phyloP scores from a whole-genome alignment of 1,140 invertebrate species.

The Harlomillsia oculata region DNA sequence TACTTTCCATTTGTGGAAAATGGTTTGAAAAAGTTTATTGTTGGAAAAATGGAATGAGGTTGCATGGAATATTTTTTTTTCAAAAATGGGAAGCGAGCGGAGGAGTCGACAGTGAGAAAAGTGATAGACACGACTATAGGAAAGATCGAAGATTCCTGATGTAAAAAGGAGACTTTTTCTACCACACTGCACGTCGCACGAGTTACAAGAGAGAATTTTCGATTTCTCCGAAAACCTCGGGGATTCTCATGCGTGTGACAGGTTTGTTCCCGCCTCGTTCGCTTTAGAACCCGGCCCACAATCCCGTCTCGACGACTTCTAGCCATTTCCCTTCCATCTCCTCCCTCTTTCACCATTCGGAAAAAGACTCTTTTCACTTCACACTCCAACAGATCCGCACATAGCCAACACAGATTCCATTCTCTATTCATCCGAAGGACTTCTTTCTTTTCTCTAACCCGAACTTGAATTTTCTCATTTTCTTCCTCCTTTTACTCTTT shows the following conservation, averaged over 20 bases:
- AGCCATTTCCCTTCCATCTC: neutral
- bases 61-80: no score
- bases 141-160: neutral
- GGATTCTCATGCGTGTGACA: slow-evolving; percentile 8
- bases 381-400: no score
- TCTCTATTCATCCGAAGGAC: neutral
- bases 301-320: neutral
- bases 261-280: slow-evolving; percentile 6
- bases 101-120: no score
- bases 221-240: neutral
- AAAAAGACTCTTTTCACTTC: no score
- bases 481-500: neutral
- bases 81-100: no score
- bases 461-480: neutral
- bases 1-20: no score
- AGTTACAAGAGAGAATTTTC: no score
- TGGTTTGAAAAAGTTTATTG: no score
- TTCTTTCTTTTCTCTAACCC: neutral
- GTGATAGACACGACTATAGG: slow-evolving; percentile 25
- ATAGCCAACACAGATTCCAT: no score
- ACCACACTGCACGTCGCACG: neutral
- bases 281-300: slow-evolving; percentile 1
- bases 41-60: no score
- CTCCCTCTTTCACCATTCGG: neutral
- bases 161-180: slow-evolving; percentile 4